Evolutionary conservation across 2,888 invertebrate species (phyloP), one percentile per base, ranked within the genome.

Genomic region (Limnephilus marmoratus): DNA sequence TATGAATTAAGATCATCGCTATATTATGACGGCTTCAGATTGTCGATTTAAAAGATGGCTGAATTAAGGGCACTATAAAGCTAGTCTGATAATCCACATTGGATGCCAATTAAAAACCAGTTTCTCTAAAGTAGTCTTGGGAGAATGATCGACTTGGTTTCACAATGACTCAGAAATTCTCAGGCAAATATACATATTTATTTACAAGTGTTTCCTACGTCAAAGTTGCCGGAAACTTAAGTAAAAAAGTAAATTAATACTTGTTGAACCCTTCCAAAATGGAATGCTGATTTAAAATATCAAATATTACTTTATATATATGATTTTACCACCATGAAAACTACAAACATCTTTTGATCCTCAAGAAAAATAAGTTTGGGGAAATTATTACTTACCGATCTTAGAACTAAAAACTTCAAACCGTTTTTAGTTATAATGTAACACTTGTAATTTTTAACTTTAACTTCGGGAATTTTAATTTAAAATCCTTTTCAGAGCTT

Each of bases 81-180:
- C 68, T 68, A 11, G 45, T 86, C n/a, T n/a, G 45, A 29, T 86
- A 86, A 86, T 86, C 86, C 49, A 86, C 49, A 49, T 86, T 86
- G 29, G 49, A 86, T 49, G 24, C 68, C 68, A 24, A 68, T 68
- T 68, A n/a, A 68, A 68, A 86, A 86, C 86, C 45, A 37, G 86
- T 86, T 86, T 86, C n/a, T 83, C 45, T 29, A 86, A 86, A 86
- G 49, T 29, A 45, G 86, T 86, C 24, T 45, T 41, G 83, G 37
- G n/a, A 86, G 86, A 86, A 45, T 45, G 86, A n/a, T 86, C 85
- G 15, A 45, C 45, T 45, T 45, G 45, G 86, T 45, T 86, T 86
- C 86, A 86, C 86, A 85, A 85, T 45, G 86, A 86, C 29, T 29
- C n/a, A 68, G 86, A 86, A 24, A 86, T 86, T 86, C 86, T 49